These are phyloP conservation scores for Oscheius sp. DNA, from an alignment of 2,888 invertebrate species.

Conservation along the genomic window DNA sequence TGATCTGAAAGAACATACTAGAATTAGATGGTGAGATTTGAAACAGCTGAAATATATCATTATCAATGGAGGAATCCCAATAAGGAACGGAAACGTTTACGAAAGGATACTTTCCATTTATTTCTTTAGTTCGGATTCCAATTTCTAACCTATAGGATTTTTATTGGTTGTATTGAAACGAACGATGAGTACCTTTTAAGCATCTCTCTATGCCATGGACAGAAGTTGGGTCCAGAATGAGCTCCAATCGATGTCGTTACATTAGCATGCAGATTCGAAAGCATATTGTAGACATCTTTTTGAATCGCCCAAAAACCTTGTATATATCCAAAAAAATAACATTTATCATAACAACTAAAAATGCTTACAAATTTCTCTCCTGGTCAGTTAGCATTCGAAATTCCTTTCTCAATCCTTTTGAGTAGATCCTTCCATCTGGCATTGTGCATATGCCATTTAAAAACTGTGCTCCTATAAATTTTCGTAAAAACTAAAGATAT, in stretches of 20 bases:
- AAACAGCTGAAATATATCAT: neutral
- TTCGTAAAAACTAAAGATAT: neutral
- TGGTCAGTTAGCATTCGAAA: conserved; percentile 7
- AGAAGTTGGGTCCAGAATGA: conserved; percentile 8
- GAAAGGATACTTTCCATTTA: conserved; percentile 21
- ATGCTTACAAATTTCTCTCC: neutral
- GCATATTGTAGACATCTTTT: neutral
- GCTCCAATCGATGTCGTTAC: neutral
- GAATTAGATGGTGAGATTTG: neutral
- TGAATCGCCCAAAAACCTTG: conserved; percentile 13
- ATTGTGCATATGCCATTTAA: neutral
- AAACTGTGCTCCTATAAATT: neutral
- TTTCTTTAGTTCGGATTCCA: conserved; percentile 12
- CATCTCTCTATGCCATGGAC: conserved; percentile 20
- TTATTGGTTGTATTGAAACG: neutral
- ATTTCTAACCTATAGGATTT: conserved; percentile 22
- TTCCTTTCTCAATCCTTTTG: conserved; percentile 1
- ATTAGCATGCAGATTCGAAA: conserved; percentile 3
- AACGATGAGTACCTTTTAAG: conserved; percentile 6
- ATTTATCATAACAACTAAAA: neutral
- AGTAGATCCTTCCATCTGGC: conserved; percentile 11
- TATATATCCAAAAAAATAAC: neutral
- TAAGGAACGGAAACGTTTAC: conserved; percentile 13
- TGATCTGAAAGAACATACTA: neutral
- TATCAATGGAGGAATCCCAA: conserved; percentile 23